Conservation (phyloP, 2,888 invertebrate species). For the Trichacis sp. region DNA sequence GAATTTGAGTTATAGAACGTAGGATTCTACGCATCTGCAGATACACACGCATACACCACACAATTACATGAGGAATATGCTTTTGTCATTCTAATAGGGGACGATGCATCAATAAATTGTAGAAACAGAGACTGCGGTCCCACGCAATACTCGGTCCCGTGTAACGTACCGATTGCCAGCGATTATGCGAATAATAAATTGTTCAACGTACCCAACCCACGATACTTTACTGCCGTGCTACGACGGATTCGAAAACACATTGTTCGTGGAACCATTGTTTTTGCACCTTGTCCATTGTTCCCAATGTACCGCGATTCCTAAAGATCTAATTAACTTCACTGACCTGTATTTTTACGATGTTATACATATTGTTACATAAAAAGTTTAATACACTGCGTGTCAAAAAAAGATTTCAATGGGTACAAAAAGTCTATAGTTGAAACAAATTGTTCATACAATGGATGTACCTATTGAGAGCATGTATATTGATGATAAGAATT, state of each 20-base stretch:
- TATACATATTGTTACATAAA: no score
- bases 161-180: conserved; percentile 61
- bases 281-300: not conserved
- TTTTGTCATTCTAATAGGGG: conserved; percentile 64
- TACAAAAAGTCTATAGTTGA: no score
- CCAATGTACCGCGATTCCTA: not conserved
- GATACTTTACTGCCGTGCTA: not conserved
- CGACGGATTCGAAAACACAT: conserved; percentile 1
- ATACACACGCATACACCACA: conserved; percentile 26
- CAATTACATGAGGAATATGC: conserved; percentile 50
- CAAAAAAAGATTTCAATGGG: not conserved
- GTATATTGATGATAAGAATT: no score
- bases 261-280: conserved; percentile 2
- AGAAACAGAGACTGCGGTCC: conserved; percentile 58
- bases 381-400: not conserved
- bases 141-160: conserved; percentile 56
- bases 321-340: not conserved
- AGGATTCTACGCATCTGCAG: conserved; percentile 32
- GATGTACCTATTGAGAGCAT: no score
- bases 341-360: not conserved
- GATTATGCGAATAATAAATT: conserved; percentile 65
- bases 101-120: conserved; percentile 64
- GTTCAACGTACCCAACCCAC: conserved; percentile 39
- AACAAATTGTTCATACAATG: no score
- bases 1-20: conserved; percentile 19